phyloP scores from a whole-genome alignment of 2,797 vertebrate genomes.

The Falco novaeseelandiae region DNA sequence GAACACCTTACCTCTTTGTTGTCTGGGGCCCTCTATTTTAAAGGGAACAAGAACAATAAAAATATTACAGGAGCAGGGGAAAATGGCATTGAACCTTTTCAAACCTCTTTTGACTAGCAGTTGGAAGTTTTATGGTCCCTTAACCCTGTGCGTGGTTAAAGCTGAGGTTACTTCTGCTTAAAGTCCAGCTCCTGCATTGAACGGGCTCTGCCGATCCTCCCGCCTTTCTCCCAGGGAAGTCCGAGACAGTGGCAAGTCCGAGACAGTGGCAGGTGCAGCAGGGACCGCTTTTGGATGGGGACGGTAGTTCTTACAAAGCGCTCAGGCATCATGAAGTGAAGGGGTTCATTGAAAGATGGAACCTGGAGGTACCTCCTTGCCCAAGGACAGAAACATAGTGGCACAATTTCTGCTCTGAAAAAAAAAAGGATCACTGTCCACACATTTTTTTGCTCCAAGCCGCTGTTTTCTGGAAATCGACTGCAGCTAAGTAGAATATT shows the following conservation, averaged over 20 bases:
- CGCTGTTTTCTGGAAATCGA: background rate
- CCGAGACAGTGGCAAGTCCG: background rate
- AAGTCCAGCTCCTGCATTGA: background rate
- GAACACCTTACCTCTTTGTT: background rate
- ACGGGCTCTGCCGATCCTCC: background rate
- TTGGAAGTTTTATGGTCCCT: background rate
- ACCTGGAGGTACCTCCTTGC: background rate
- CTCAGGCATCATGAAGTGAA: background rate
- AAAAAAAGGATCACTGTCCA: background rate
- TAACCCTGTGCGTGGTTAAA: fast-evolving
- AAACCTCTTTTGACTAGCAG: background rate
- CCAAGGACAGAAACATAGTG: background rate
- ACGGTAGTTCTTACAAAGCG: background rate
- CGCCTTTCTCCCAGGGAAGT: background rate
- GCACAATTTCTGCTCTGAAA: background rate
- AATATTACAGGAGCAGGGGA: background rate
- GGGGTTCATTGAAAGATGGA: background rate
- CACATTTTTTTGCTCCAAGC: background rate
- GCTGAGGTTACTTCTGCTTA: background rate
- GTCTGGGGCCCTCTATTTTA: background rate
- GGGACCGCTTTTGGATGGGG: background rate
- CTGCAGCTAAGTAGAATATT: background rate
- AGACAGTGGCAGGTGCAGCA: background rate
- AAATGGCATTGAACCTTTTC: background rate
- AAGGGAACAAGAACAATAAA: background rate